phyloP scores from a whole-genome alignment of 2,113 vertebrate species.

The Syrrhaptes paradoxus region DNA sequence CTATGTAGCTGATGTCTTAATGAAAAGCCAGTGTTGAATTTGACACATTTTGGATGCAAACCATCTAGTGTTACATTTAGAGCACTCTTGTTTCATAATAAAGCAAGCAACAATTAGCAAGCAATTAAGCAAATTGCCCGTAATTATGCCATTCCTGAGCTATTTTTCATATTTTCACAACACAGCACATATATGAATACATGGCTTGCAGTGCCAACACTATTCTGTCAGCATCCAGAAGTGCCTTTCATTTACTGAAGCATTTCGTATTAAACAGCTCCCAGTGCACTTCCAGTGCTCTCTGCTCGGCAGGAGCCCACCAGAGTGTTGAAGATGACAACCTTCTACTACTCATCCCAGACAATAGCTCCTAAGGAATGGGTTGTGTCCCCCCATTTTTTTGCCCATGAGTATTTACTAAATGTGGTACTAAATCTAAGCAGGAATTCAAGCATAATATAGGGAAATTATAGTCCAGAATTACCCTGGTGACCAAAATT shows the following conservation, averaged over 20 bases:
- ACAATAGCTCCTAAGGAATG: conserved; percentile 65
- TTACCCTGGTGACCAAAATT: conserved; percentile 55
- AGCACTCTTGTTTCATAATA: conserved; percentile 71
- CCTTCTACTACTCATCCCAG: conserved; percentile 71
- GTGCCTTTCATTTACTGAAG: conserved; percentile 52
- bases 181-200: conserved; percentile 66
- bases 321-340: conserved; percentile 78
- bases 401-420: conserved; percentile 15
- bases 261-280: conserved; percentile 71
- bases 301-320: conserved; percentile 73
- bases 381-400: neutral
- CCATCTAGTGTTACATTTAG: conserved; percentile 64
- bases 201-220: conserved; percentile 68
- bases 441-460: conserved; percentile 33
- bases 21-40: conserved; percentile 47
- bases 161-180: conserved; percentile 73
- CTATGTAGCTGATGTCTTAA: conserved; percentile 34
- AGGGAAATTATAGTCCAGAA: conserved; percentile 51
- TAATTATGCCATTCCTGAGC: conserved; percentile 77
- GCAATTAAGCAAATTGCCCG: conserved; percentile 75
- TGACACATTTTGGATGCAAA: conserved; percentile 65
- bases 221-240: conserved; percentile 73
- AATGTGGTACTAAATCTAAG: conserved; percentile 45
- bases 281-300: conserved; percentile 36
- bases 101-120: conserved; percentile 73